Evolutionary conservation across 2,797 vertebrate genomes (phyloP).

Genomic region (Xerus rutilus): DNA sequence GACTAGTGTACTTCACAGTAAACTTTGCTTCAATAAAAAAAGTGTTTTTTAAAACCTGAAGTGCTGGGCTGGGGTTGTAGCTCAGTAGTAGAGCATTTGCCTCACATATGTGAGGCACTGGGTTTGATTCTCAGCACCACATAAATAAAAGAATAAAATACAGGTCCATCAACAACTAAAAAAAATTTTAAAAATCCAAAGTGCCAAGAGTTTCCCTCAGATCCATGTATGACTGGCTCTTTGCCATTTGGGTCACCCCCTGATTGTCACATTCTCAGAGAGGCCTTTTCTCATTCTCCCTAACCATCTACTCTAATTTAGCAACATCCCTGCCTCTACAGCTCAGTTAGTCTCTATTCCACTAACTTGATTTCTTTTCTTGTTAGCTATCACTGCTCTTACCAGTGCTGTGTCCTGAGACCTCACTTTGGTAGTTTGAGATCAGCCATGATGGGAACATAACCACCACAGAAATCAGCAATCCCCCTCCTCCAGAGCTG

Average conservation of each 20-base stretch:
- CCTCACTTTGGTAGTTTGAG: neutral
- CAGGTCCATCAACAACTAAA: no score
- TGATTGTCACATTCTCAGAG: neutral
- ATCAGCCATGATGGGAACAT: neutral
- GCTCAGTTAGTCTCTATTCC: neutral
- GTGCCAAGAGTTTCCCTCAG: neutral
- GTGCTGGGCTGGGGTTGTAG: neutral
- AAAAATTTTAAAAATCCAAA: neutral
- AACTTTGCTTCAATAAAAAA: conserved; percentile 32
- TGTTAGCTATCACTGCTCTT: neutral
- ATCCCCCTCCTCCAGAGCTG: neutral
- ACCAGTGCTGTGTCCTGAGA: neutral
- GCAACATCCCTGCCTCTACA: neutral
- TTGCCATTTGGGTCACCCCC: neutral
- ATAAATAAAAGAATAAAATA: no score
- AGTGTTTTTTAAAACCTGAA: neutral
- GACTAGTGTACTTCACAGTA: neutral
- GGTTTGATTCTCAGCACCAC: no score
- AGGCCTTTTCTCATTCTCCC: neutral
- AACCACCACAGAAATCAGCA: neutral
- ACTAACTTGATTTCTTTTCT: conserved; percentile 2
- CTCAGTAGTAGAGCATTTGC: no score
- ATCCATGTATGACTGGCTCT: conserved; percentile 15
- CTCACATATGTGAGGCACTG: no score
- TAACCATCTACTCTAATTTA: neutral